A percentile compares a stretch with the other conserved stretches of the same genome.
Conservation (phyloP, 2,888 invertebrate species). For the Chromoteleia sp. region DNA sequence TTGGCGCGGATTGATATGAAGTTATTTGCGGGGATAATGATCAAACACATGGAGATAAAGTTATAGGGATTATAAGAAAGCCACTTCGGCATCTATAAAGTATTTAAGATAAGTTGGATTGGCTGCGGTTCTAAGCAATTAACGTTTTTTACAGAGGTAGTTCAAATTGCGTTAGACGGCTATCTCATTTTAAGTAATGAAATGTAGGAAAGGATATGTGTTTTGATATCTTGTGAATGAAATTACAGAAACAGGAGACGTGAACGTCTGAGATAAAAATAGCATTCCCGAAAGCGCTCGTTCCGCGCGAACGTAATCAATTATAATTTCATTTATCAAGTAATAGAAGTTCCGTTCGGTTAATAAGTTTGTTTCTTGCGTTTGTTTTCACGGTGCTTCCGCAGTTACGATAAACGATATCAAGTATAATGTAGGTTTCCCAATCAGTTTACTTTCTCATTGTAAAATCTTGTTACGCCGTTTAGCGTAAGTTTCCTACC, state of each 20-base stretch:
- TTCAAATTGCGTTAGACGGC: constrained; percentile 17
- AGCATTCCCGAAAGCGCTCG: not conserved
- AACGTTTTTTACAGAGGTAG: constrained; percentile 26
- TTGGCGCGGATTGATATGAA: constrained; percentile 62
- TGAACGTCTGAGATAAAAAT: constrained; percentile 6
- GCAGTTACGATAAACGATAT: constrained; percentile 45
- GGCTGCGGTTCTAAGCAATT: constrained; percentile 12
- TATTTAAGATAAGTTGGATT: constrained; percentile 34
- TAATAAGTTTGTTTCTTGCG: constrained; percentile 26
- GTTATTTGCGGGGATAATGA: constrained; percentile 50
- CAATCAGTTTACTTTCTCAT: constrained; percentile 49
- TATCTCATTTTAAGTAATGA: constrained; percentile 38
- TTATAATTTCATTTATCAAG: constrained; percentile 24
- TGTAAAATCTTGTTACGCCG: constrained; percentile 13
- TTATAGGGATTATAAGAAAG: constrained; percentile 44
- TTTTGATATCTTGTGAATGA: constrained; percentile 8
- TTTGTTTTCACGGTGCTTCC: constrained; percentile 18
- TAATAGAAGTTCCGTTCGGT: constrained; percentile 11
- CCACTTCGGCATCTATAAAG: constrained; percentile 23
- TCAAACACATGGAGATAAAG: constrained; percentile 29
- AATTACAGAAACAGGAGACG: constrained; percentile 6
- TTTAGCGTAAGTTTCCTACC: not conserved
- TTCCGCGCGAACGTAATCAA: constrained; percentile 15
- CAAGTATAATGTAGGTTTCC: constrained; percentile 26
- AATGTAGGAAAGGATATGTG: constrained; percentile 15